A percentile compares a stretch with the other conserved stretches of the same genome.
These are phyloP conservation scores for Drosophila kohkoa DNA, from an alignment of 1,140 invertebrate genomes.

Conservation along the genomic window DNA sequence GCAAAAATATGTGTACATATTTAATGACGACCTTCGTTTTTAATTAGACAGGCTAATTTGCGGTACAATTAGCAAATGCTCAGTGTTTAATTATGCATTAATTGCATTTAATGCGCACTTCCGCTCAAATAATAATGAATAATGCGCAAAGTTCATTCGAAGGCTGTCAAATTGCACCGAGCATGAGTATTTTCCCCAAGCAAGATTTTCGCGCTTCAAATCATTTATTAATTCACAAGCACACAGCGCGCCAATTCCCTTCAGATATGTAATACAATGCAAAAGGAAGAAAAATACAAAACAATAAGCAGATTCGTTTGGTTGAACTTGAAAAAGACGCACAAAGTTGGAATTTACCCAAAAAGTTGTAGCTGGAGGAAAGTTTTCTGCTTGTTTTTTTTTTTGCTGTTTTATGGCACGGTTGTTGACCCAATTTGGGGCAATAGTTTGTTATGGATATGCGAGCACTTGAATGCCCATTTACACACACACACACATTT, in stretches of 20 bases:
- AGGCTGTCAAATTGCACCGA: neutral
- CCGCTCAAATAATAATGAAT: constrained; percentile 62
- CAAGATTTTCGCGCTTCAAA: neutral
- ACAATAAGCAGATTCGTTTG: neutral
- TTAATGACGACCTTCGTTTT: constrained; percentile 29
- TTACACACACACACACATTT: constrained; percentile 11
- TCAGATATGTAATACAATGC: neutral
- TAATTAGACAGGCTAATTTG: constrained; percentile 51
- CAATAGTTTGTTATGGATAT: constrained; percentile 34
- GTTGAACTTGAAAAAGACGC: constrained; percentile 22
- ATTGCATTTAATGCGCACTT: constrained; percentile 77
- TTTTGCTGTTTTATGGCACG: constrained; percentile 1
- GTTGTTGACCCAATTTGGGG: constrained; percentile 47
- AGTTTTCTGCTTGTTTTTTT: neutral
- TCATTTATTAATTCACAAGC: constrained; percentile 30
- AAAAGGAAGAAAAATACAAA: neutral
- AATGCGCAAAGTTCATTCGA: constrained; percentile 27
- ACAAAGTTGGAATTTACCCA: constrained; percentile 1
- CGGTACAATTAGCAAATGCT: constrained; percentile 59
- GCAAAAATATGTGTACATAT: constrained; percentile 1
- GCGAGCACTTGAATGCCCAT: constrained; percentile 33
- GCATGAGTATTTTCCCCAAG: neutral
- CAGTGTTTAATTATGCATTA: constrained; percentile 77
- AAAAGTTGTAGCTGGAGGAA: constrained; percentile 15
- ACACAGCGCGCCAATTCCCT: neutral